A percentile compares a stretch with the other conserved stretches of the same genome.
These are phyloP conservation scores for Ichneumon xanthorius DNA, from an alignment of 2,888 invertebrate species.

Conservation along the genomic window DNA sequence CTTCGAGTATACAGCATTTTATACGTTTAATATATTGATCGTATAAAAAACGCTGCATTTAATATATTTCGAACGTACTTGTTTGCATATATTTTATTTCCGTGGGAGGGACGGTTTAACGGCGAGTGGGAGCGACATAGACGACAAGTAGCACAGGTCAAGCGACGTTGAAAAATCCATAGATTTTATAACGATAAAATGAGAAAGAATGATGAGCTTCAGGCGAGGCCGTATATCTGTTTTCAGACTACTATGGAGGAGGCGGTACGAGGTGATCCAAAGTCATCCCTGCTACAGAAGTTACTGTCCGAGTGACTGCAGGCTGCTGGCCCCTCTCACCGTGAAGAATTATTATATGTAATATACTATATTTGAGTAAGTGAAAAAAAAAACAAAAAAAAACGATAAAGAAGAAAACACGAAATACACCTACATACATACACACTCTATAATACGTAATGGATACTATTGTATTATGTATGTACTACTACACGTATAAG, in stretches of 20 bases:
- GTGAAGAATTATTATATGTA: conserved; percentile 85
- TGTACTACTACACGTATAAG: conserved; percentile 79
- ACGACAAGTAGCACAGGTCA: conserved; percentile 12
- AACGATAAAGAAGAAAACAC: conserved; percentile 52
- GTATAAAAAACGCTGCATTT: background rate
- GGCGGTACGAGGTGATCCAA: conserved; percentile 91
- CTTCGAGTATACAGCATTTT: background rate
- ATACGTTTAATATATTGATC: background rate
- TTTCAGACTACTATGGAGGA: conserved; percentile 91
- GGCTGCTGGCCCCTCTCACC: conserved; percentile 83
- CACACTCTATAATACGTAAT: conserved; percentile 79
- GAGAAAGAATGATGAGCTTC: background rate
- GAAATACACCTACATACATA: conserved; percentile 76
- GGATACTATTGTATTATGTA: conserved; percentile 80
- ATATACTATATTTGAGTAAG: conserved; percentile 77
- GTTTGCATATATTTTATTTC: background rate
- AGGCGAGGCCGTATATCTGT: conserved; percentile 40
- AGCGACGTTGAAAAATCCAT: conserved; percentile 12
- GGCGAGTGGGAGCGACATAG: background rate
- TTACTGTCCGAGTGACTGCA: conserved; percentile 92
- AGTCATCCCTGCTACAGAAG: conserved; percentile 93
- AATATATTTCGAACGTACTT: background rate
- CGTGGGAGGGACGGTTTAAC: background rate
- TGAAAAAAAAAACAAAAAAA: conserved; percentile 50
- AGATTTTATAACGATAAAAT: background rate